These are phyloP conservation scores for Tauraco hartlaubi DNA, from an alignment of 2,797 vertebrate species.

Conservation along the genomic window DNA sequence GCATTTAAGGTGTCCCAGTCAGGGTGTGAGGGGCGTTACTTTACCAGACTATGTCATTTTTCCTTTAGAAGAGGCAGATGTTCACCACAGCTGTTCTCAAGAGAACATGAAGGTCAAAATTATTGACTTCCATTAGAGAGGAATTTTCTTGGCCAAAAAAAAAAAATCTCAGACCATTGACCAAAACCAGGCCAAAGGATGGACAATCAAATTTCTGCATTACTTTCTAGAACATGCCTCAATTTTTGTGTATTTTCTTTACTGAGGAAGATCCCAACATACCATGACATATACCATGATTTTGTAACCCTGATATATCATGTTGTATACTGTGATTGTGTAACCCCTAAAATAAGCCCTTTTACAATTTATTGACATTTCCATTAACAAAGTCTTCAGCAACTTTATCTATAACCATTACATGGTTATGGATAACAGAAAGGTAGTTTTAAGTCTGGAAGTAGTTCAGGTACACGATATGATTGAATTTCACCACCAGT, in stretches of 20 bases:
- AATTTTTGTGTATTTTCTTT: neutral
- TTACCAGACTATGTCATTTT: neutral
- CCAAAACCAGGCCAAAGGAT: neutral
- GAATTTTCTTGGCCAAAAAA: neutral
- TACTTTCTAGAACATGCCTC: neutral
- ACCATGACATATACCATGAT: rapidly evolving
- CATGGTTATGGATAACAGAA: neutral
- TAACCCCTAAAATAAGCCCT: neutral
- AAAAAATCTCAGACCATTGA: neutral
- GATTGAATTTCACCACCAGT: neutral
- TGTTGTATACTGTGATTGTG: rapidly evolving
- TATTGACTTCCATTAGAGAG: neutral
- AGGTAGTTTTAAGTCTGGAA: neutral
- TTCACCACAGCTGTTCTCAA: neutral
- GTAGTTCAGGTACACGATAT: neutral
- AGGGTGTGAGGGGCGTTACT: neutral
- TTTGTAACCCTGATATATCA: rapidly evolving
- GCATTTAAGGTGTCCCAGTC: neutral
- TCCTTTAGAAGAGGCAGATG: neutral
- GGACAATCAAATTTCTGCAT: neutral
- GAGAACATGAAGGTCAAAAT: neutral
- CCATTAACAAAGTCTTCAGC: neutral
- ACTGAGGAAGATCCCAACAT: rapidly evolving
- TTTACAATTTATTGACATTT: neutral
- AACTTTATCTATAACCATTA: neutral